These are phyloP conservation scores for Drosophila dunni DNA, from an alignment of 1,140 invertebrate species.

Conservation along the genomic window DNA sequence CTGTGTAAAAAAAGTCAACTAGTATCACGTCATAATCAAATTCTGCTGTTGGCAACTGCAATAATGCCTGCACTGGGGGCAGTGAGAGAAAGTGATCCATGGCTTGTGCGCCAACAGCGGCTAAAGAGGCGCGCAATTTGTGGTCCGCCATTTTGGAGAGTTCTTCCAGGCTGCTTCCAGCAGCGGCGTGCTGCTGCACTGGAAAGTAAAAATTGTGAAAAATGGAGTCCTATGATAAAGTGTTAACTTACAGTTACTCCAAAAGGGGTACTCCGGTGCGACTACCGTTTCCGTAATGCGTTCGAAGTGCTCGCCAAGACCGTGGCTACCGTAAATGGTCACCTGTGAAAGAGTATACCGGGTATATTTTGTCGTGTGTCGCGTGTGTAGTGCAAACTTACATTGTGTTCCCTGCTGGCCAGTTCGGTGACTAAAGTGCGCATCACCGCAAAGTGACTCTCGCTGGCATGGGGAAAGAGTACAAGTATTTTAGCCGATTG, in stretches of 20 bases:
- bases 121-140: slow-evolving; percentile 58
- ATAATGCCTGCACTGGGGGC: slow-evolving; percentile 50
- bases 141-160: slow-evolving; percentile 39
- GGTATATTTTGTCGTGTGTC: background rate
- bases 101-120: slow-evolving; percentile 50
- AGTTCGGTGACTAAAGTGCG: slow-evolving; percentile 78
- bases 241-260: slow-evolving; percentile 64
- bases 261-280: slow-evolving; percentile 65
- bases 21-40: slow-evolving; percentile 85
- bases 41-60: slow-evolving; percentile 49
- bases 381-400: slow-evolving; percentile 40
- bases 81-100: slow-evolving; percentile 70
- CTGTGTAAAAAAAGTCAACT: slow-evolving; percentile 84
- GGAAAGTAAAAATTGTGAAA: background rate
- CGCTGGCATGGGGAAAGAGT: slow-evolving; percentile 76
- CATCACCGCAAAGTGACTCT: slow-evolving; percentile 83
- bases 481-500: slow-evolving; percentile 74
- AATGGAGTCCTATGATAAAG: too few species aligned
- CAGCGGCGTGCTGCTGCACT: slow-evolving; percentile 64
- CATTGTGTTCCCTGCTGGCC: slow-evolving; percentile 71
- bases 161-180: slow-evolving; percentile 54
- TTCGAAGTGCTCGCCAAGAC: slow-evolving; percentile 62
- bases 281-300: slow-evolving; percentile 70
- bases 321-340: slow-evolving; percentile 67
- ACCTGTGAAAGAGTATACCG: slow-evolving; percentile 41